These are phyloP conservation scores for Ganaspis brasiliensis DNA, from an alignment of 2,888 invertebrate species.

Conservation along the genomic window DNA sequence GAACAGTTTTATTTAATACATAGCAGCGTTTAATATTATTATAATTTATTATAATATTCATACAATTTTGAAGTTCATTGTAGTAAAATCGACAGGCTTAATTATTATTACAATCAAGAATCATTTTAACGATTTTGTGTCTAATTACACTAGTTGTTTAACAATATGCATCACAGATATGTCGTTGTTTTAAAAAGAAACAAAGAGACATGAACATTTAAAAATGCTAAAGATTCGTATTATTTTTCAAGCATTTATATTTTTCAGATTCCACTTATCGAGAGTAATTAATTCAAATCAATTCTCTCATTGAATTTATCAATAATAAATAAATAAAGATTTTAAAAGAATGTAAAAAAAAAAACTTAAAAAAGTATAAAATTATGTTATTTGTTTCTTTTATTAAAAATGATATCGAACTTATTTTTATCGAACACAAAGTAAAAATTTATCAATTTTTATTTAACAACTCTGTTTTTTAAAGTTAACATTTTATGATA, in stretches of 20 bases:
- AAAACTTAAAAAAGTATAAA: too few species aligned
- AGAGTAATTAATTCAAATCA: background rate
- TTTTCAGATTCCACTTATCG: background rate
- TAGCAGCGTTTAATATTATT: background rate
- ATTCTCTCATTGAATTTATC: too few species aligned
- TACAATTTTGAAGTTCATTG: constrained; percentile 2
- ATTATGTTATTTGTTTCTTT: background rate
- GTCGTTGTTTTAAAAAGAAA: constrained; percentile 39
- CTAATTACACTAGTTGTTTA: constrained; percentile 12
- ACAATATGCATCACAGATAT: constrained; percentile 42
- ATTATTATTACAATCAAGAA: constrained; percentile 17
- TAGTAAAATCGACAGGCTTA: constrained; percentile 32
- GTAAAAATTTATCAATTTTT: background rate
- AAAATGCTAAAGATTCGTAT: background rate
- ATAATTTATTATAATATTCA: constrained; percentile 5
- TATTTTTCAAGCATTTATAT: background rate
- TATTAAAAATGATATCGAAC: background rate
- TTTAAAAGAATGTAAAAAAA: too few species aligned
- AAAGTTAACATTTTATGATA: too few species aligned
- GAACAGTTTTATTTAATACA: constrained; percentile 25
- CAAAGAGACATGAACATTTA: background rate
- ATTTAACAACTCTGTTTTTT: too few species aligned
- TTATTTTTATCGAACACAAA: background rate
- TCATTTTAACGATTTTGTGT: constrained; percentile 13
- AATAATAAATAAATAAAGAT: too few species aligned